Evolutionary conservation across 2,797 vertebrate genomes (phyloP), one percentile per base, ranked within the genome.

Genomic region (Percopsis omiscomaycus): DNA sequence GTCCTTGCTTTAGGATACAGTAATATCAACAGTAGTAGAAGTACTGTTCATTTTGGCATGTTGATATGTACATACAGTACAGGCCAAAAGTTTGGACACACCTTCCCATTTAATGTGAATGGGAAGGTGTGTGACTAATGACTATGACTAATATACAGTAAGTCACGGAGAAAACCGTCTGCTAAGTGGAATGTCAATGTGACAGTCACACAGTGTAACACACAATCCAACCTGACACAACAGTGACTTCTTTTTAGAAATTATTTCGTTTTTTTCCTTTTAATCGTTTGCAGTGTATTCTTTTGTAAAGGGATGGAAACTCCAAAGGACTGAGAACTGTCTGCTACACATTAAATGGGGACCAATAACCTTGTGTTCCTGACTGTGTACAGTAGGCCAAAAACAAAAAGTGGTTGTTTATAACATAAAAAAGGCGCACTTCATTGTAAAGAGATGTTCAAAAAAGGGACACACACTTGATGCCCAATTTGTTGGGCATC

Each of bases 231-330:
- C 46, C 14, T 48, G 11, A 48, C 14, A 48, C 3, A 48, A 48
- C 57, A 48, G 2, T 47, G 27, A 45, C 42, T 11, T 55, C n/a
- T 16, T 11, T 47, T 42, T 32, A 45, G 48, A 32, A 16, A 44
- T 5, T 28, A 5, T 32, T 55, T 32, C 44, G 3, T 4, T 46
- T 16, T 16, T 47, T 14, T 32, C 6, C 51, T 58, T 52, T n/a
- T 52, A 52, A 12, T 56, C 44, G 2, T 61, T 61, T 66, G 48
- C 22, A 6, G 69, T 87, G 84, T 65, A 13, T 10, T 8, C 46
- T 45, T 0, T 0, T 57, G 5, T 78, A 84, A 88, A 88, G 87
- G 86, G 84, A 89, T 72, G 29, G 51, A 64, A 56, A 59, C 63
- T 68, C 52, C 64, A 12, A 61, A 56, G 59, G 69, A 45, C 28